These are phyloP conservation scores for Teleopsis dalmanni DNA, from an alignment of 1,140 invertebrate genomes.

Conservation along the genomic window DNA sequence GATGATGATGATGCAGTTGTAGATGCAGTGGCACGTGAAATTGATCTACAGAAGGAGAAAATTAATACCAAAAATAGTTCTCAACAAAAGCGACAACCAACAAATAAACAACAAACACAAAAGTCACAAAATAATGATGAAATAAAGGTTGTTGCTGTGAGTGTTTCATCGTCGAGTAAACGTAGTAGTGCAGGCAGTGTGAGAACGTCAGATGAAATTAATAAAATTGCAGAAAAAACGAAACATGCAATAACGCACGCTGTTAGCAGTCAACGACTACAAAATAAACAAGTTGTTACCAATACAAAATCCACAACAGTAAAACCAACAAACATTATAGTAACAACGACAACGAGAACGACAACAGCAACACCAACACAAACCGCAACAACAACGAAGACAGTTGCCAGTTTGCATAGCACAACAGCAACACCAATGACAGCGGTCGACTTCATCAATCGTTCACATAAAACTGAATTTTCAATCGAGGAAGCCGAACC, in stretches of 20 bases:
- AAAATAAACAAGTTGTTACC: neutral
- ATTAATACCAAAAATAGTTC: neutral
- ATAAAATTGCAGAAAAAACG: neutral
- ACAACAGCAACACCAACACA: conserved; percentile 5
- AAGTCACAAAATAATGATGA: conserved; percentile 19
- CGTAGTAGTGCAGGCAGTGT: conserved; percentile 11
- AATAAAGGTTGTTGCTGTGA: conserved; percentile 36
- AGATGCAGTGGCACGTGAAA: conserved; percentile 12
- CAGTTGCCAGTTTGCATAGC: neutral
- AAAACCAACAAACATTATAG: neutral
- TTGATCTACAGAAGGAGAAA: conserved; percentile 12
- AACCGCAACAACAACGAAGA: neutral
- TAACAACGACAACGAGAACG: conserved; percentile 9
- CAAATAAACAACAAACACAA: neutral
- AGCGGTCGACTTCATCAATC: conserved; percentile 35
- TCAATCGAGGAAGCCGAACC: conserved; percentile 39
- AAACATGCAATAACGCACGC: conserved; percentile 2
- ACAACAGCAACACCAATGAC: conserved; percentile 7
- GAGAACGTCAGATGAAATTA: conserved; percentile 8
- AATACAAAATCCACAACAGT: conserved; percentile 8
- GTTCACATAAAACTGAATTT: conserved; percentile 39
- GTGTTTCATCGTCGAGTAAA: conserved; percentile 37
- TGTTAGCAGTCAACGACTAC: neutral
- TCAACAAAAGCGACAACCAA: neutral
- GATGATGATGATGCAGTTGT: conserved; percentile 13